Percentiles rank a stretch among this genome's conserved stretches.
Conservation (phyloP, 2,113 vertebrate genomes). For the Poecile atricapillus region DNA sequence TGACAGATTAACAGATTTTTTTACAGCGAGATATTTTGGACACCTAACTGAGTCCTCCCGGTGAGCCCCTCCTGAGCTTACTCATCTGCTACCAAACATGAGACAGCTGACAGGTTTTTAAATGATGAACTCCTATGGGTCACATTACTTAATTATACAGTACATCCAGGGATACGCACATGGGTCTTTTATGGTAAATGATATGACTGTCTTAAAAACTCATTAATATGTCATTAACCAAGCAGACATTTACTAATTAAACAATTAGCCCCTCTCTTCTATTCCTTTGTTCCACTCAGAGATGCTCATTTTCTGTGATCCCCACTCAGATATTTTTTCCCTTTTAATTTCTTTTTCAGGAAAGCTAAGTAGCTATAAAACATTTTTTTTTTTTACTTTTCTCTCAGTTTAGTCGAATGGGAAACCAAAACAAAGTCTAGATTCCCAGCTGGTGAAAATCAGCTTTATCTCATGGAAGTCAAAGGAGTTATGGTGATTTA, state of each 20-base stretch:
- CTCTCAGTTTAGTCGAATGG: not conserved
- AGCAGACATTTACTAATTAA: constrained; percentile 88
- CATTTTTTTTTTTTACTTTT: constrained; percentile 23
- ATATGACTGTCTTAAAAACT: constrained; percentile 86
- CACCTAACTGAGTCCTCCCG: constrained; percentile 48
- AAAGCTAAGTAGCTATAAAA: constrained; percentile 46
- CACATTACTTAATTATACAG: constrained; percentile 85
- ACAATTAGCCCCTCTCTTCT: constrained; percentile 84
- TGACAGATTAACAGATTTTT: constrained; percentile 16
- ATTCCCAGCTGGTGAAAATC: constrained; percentile 34
- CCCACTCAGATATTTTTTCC: constrained; percentile 36
- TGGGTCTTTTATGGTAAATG: constrained; percentile 84
- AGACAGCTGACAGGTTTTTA: constrained; percentile 79
- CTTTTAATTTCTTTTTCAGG: constrained; percentile 37
- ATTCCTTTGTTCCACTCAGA: constrained; percentile 79
- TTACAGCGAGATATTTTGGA: constrained; percentile 37
- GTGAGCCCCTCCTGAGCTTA: constrained; percentile 63
- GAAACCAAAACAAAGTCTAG: constrained; percentile 47
- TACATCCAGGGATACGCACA: constrained; percentile 79
- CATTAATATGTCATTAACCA: constrained; percentile 89
- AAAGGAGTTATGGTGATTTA: constrained; percentile 40
- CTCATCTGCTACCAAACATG: constrained; percentile 66
- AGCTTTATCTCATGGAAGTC: constrained; percentile 17
- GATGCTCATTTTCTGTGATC: constrained; percentile 65
- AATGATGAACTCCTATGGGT: constrained; percentile 78